These are phyloP conservation scores for Lamprologus tigripictilis DNA, from an alignment of 2,113 vertebrate genomes.

Conservation along the genomic window DNA sequence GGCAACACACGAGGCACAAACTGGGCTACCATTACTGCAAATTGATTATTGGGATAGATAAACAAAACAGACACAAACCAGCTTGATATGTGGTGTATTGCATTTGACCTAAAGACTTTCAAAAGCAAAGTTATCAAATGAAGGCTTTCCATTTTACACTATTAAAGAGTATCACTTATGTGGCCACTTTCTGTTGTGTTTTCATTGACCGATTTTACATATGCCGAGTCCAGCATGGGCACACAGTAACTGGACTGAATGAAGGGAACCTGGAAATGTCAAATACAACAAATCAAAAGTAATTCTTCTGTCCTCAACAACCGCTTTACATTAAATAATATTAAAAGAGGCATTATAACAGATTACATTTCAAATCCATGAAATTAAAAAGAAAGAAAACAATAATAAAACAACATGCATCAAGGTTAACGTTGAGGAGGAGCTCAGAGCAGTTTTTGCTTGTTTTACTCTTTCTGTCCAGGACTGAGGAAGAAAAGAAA, in stretches of 20 bases:
- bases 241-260: background rate
- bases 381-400: constrained; percentile 1
- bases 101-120: background rate
- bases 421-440: background rate
- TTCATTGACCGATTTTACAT: background rate
- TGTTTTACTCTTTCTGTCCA: background rate
- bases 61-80: background rate
- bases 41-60: background rate
- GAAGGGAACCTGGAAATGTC: background rate
- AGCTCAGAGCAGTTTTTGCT: constrained; percentile 7
- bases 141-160: background rate
- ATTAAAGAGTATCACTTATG: background rate
- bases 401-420: constrained; percentile 69
- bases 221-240: background rate
- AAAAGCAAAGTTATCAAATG: constrained; percentile 1
- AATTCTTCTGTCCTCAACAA: background rate
- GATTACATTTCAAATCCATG: background rate
- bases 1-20: background rate
- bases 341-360: background rate
- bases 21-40: background rate
- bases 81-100: background rate
- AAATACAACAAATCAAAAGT: background rate
- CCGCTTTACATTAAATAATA: background rate
- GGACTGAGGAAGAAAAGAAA: constrained; percentile 19
- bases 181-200: background rate